Conservation (phyloP, 2,888 invertebrate genomes). For the Mimachlamys varia region DNA sequence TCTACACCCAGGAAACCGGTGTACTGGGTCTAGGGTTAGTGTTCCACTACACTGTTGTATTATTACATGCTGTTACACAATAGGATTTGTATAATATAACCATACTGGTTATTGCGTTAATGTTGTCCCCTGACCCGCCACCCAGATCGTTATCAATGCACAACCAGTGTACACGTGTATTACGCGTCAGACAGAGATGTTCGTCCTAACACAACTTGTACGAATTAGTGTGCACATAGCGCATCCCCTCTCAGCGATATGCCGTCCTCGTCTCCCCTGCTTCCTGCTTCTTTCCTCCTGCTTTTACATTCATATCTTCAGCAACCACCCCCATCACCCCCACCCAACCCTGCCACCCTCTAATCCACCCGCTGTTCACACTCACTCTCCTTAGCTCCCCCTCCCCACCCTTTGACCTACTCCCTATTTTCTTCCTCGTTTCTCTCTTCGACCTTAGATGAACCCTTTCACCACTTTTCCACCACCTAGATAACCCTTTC, state of each 20-base stretch:
- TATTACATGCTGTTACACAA: background rate
- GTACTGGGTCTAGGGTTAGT: background rate
- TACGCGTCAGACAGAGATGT: background rate
- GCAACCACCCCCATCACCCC: background rate
- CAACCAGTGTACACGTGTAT: background rate
- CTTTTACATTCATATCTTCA: background rate
- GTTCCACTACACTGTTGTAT: background rate
- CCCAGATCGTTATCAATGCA: constrained; percentile 4
- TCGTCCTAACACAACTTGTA: background rate
- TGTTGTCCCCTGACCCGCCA: background rate
- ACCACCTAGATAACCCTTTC: too few relatives aligned
- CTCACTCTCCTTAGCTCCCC: background rate
- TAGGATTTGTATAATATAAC: background rate
- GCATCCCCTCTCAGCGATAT: background rate
- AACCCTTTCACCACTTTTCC: background rate
- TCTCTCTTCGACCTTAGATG: background rate
- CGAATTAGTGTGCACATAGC: background rate
- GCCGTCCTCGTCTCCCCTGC: background rate
- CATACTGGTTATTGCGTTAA: background rate
- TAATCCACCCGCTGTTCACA: background rate
- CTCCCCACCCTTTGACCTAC: background rate
- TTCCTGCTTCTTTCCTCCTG: background rate
- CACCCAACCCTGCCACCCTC: background rate
- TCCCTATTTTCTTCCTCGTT: too few relatives aligned
- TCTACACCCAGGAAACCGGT: too few relatives aligned